phyloP scores from a whole-genome alignment of 2,797 vertebrate species.

The Argyrosomus regius region DNA sequence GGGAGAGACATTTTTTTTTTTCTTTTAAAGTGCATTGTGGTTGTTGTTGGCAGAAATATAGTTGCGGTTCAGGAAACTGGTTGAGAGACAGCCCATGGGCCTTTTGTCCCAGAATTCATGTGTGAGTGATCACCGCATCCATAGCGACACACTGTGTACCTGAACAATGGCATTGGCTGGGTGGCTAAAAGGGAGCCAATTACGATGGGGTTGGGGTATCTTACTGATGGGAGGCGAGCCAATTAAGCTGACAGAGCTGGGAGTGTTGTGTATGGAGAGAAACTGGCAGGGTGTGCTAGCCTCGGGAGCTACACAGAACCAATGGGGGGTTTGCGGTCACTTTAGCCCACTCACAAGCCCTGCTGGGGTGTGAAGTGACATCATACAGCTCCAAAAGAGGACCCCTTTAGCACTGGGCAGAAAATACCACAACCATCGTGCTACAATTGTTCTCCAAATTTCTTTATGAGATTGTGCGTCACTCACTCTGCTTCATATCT shows the following conservation, averaged over 20 bases:
- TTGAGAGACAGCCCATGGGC: slow-evolving; percentile 61
- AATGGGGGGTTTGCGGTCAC: slow-evolving; percentile 60
- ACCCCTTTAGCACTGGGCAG: neutral
- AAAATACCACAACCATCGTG: slow-evolving; percentile 39
- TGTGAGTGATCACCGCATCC: slow-evolving; percentile 74
- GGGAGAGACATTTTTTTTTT: slow-evolving; percentile 15
- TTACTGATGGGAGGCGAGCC: slow-evolving; percentile 81
- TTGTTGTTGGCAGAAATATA: slow-evolving; percentile 62
- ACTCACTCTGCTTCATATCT: slow-evolving; percentile 25
- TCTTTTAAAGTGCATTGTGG: slow-evolving; percentile 35
- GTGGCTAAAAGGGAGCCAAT: slow-evolving; percentile 82
- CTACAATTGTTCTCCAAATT: slow-evolving; percentile 20
- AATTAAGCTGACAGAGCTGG: slow-evolving; percentile 85
- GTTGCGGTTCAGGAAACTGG: slow-evolving; percentile 47
- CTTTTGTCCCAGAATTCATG: slow-evolving; percentile 78
- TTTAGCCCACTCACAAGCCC: slow-evolving; percentile 67
- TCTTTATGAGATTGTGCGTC: neutral
- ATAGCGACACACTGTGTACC: slow-evolving; percentile 80
- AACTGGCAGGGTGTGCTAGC: slow-evolving; percentile 68
- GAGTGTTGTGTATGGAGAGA: slow-evolving; percentile 65
- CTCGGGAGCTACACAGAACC: slow-evolving; percentile 61
- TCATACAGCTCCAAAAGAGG: slow-evolving; percentile 56
- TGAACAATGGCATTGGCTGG: slow-evolving; percentile 82
- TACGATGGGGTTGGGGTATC: slow-evolving; percentile 76
- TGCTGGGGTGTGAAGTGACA: slow-evolving; percentile 69